Conservation (phyloP, 2,888 invertebrate species). For the Parascotia fuliginaria region DNA sequence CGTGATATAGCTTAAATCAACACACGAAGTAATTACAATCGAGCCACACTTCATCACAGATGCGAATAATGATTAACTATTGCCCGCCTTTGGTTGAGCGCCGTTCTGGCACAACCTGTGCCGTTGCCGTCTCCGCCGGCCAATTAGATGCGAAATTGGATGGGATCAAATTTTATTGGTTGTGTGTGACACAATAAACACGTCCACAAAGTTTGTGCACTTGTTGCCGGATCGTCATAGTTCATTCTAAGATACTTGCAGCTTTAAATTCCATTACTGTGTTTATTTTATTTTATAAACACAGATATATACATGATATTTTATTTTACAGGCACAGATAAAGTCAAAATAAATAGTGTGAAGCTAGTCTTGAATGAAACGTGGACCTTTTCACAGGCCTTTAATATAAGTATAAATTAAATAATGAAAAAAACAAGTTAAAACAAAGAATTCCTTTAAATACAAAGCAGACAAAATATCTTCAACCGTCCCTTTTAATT, state of each 20-base stretch:
- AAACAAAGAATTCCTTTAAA: constrained; percentile 26
- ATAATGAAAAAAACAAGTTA: constrained; percentile 4
- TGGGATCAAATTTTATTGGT: constrained; percentile 57
- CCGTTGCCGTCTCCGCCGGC: constrained; percentile 45
- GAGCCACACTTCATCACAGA: constrained; percentile 80
- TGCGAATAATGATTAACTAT: constrained; percentile 81
- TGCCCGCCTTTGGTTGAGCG: constrained; percentile 63
- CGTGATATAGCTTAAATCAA: constrained; percentile 83
- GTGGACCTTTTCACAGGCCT: neutral
- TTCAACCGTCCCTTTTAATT: constrained; percentile 65
- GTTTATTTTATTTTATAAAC: too few species aligned
- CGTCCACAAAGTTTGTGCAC: constrained; percentile 46
- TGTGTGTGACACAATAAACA: constrained; percentile 53
- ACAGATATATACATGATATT: too few species aligned
- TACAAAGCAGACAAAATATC: constrained; percentile 38
- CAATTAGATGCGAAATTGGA: constrained; percentile 60
- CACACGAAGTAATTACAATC: constrained; percentile 83
- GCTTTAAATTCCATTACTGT: too few species aligned
- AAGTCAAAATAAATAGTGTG: too few species aligned
- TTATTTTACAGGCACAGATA: too few species aligned
- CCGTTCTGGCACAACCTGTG: constrained; percentile 48
- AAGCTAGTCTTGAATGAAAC: neutral
- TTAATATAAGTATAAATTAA: neutral
- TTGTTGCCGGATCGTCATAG: constrained; percentile 36
- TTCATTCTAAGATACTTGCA: constrained; percentile 17